phyloP scores from a whole-genome alignment of 2,797 vertebrate species.

The Chiropotes sagulatus region DNA sequence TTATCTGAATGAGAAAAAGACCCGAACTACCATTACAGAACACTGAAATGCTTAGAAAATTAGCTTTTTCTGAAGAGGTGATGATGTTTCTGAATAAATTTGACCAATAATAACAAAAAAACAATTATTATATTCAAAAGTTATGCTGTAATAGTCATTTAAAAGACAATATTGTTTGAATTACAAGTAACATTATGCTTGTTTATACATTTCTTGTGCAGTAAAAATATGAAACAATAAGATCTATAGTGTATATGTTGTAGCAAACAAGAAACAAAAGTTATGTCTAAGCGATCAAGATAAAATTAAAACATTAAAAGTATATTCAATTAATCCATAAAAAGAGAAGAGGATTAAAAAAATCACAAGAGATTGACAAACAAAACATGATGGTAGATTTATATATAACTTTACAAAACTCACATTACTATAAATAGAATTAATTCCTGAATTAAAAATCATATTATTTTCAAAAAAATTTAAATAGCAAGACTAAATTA shows the following conservation, averaged over 20 bases:
- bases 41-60: not conserved
- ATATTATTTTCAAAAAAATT: not conserved
- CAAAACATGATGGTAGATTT: not conserved
- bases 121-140: not conserved
- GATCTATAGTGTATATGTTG: not conserved
- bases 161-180: too few relatives aligned
- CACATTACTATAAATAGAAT: not conserved
- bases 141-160: not conserved
- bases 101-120: not conserved
- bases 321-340: not conserved
- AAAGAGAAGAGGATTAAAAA: not conserved
- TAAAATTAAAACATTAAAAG: not conserved
- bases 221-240: not conserved
- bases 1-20: not conserved
- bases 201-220: not conserved
- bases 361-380: not conserved
- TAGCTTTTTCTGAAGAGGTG: not conserved
- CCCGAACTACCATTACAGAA: not conserved
- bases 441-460: not conserved
- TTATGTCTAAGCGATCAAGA: not conserved
- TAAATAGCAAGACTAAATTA: not conserved
- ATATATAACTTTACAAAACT: not conserved
- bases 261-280: not conserved
- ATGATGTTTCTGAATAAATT: not conserved
- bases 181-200: not conserved